These are phyloP conservation scores for Polydesmus complanatus DNA, from an alignment of 2,888 invertebrate genomes.

Conservation along the genomic window DNA sequence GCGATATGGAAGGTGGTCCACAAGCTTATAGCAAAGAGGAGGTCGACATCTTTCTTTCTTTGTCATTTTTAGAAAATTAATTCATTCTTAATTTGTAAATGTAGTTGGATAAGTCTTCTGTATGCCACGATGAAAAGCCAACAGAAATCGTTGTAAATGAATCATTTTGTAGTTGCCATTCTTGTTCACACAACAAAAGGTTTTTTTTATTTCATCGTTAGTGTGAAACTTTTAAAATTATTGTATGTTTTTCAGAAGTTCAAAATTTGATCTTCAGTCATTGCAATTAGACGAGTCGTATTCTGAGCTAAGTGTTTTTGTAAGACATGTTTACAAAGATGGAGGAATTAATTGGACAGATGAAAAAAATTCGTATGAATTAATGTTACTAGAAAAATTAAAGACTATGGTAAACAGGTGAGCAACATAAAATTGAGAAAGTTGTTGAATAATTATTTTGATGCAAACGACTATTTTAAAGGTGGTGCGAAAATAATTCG, in stretches of 20 bases:
- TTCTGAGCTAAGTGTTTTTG: neutral
- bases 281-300: neutral
- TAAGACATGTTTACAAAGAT: neutral
- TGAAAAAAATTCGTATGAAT: neutral
- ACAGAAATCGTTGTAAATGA: neutral
- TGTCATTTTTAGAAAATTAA: too few species aligned
- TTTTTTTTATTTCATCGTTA: too few species aligned
- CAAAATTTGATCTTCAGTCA: neutral
- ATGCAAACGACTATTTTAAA: constrained; percentile 20
- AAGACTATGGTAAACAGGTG: neutral
- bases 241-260: neutral
- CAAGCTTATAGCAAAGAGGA: too few species aligned
- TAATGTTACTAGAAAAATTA: neutral
- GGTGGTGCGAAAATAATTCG: constrained; percentile 39
- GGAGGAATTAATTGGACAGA: neutral
- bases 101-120: neutral
- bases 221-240: too few species aligned
- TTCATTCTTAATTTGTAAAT: too few species aligned
- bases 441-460: neutral
- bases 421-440: neutral
- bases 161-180: too few species aligned
- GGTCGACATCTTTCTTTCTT: too few species aligned
- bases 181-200: too few species aligned
- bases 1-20: constrained; percentile 15
- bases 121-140: neutral